Conservation (phyloP, 1,140 invertebrate genomes). For the Ericerus pela region DNA sequence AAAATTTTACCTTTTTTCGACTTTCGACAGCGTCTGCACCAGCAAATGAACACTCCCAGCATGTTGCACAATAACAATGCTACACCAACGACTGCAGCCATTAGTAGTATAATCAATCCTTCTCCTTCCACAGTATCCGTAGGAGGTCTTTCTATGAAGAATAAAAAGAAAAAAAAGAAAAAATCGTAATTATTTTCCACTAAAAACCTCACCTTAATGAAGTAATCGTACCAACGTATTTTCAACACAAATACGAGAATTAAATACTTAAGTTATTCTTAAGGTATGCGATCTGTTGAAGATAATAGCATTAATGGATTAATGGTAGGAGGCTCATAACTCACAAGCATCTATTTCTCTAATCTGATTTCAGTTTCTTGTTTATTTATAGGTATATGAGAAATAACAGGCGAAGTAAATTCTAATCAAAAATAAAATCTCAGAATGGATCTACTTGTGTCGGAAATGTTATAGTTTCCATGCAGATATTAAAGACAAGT, state of each 20-base stretch:
- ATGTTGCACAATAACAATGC: background rate
- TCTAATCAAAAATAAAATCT: no score
- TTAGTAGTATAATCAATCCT: background rate
- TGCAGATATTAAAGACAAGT: no score
- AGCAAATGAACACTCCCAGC: background rate
- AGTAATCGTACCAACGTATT: background rate
- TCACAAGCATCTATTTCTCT: no score
- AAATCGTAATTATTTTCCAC: background rate
- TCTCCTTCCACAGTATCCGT: background rate
- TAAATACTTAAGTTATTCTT: no score
- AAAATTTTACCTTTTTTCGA: conserved; percentile 2
- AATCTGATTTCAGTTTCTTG: no score
- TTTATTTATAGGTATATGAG: no score
- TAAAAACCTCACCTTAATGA: background rate
- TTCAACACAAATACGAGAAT: background rate
- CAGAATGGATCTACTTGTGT: no score
- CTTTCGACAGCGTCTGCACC: background rate
- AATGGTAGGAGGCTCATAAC: no score
- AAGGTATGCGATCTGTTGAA: no score
- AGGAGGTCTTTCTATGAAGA: background rate
- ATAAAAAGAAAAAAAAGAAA: background rate
- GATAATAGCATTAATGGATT: no score
- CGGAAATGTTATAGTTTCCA: no score
- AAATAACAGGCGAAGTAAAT: no score
- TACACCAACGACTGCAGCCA: background rate